Base-by-base conservation (phyloP, 2,888 invertebrate species). In the Drosophila kambysellisi region DNA sequence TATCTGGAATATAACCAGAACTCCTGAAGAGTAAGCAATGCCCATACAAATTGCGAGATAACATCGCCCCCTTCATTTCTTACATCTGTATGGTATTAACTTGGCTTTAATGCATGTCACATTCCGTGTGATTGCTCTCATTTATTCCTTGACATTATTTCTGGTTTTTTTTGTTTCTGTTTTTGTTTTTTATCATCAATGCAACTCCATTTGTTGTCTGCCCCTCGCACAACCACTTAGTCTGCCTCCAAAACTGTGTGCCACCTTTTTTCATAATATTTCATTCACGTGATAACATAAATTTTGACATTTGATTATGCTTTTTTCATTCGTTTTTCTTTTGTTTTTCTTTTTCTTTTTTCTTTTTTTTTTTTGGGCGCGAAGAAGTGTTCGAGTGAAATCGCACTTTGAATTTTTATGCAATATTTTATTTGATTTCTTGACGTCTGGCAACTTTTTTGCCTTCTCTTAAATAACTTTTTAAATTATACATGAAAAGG, bases 401-500 rank as follows among this genome's bases (percentile, higher is more conserved):
- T 41, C 39, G 29, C 56, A 67, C 68, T 67, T 51, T 51, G 50
- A 53, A 32, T 33, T 61, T 53, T 41, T 61, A 35, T 58, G 37
- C 62, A 70, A 52, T 70, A 33, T 52, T 61, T 56, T 41, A 41
- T 70, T 70, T 51, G 70, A 60, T 60, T 70, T 68, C 29, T 20
- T 33, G 66, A 20, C 64, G 66, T 60, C 50, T 39, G 25, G n/a
- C 5, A 54, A 69, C 53, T 68, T 69, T 57, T 25, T 25, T 25
- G 51, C 32, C 41, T 53, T 46, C 35, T 61, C 66, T 53, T 70
- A 64, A 71, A 71, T 71, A 71, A 67, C 46, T 71, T 71, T 70
- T 52, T 39, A 54, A 63, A 68, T 68, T 69, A 69, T 58, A 68
- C 69, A 69, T 68, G 68, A 43, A 67, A 43, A 37, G 68, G 41